Evolutionary conservation across 2,888 invertebrate species (phyloP).

Genomic region (Cordylochernes scorpioides): DNA sequence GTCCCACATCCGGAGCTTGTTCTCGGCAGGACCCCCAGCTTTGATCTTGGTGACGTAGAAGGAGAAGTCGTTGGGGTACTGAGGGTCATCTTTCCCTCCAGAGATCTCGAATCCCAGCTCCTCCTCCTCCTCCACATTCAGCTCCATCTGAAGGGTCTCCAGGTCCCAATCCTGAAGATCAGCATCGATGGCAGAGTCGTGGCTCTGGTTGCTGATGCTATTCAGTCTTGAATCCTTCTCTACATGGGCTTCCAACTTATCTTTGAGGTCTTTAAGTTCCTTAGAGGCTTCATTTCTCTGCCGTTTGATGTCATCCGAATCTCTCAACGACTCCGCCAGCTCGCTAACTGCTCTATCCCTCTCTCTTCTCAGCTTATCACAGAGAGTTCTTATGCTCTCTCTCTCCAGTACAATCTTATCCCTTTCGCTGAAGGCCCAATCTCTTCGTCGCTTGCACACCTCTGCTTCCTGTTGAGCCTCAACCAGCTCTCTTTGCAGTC

Average conservation of each 20-base stretch:
- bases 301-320: constrained; percentile 69
- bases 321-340: constrained; percentile 64
- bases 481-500: constrained; percentile 47
- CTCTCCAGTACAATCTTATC: constrained; percentile 83
- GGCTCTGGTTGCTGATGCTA: constrained; percentile 31
- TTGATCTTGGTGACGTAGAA: constrained; percentile 49
- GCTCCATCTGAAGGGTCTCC: constrained; percentile 46
- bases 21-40: constrained; percentile 57
- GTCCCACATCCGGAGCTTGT: no score
- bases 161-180: constrained; percentile 56
- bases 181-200: constrained; percentile 40
- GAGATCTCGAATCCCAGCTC: constrained; percentile 59
- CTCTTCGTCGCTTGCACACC: constrained; percentile 55
- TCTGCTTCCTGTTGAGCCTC: constrained; percentile 34
- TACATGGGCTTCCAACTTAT: constrained; percentile 39
- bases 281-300: constrained; percentile 54
- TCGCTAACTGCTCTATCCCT: constrained; percentile 81
- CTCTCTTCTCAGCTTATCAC: constrained; percentile 74
- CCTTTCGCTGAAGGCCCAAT: constrained; percentile 87
- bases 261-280: constrained; percentile 46
- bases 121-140: constrained; percentile 51
- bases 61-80: constrained; percentile 43
- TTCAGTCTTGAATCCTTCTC: constrained; percentile 30
- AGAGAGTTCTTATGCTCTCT: constrained; percentile 73
- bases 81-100: constrained; percentile 59